Percentiles rank a stretch among this genome's conserved stretches.
Evolutionary conservation across 2,888 invertebrate species (phyloP).

Genomic region (Kuschelorhynchus macadamiae): DNA sequence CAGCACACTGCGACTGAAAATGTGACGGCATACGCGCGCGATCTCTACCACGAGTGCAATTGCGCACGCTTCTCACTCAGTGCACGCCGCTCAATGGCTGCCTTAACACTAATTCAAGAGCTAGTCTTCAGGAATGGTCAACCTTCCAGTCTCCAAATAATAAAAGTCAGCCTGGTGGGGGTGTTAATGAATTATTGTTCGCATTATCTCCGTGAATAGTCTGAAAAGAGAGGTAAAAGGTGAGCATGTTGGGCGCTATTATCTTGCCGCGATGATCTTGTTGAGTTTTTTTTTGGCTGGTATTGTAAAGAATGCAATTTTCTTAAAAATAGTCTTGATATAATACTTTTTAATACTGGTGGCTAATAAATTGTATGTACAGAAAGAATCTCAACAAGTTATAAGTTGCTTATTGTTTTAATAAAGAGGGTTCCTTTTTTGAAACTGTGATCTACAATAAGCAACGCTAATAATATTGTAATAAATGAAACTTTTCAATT

Average conservation of each 20-base stretch:
- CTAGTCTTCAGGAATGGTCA: slow-evolving; percentile 49
- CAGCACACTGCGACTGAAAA: slow-evolving; percentile 35
- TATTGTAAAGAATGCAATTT: too few species aligned
- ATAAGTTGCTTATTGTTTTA: too few species aligned
- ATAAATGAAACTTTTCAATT: too few species aligned
- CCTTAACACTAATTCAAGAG: slow-evolving; percentile 54
- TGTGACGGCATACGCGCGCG: slow-evolving; percentile 33
- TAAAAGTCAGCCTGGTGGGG: slow-evolving; percentile 44
- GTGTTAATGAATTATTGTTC: slow-evolving; percentile 46
- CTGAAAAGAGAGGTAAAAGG: slow-evolving; percentile 42
- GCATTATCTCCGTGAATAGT: slow-evolving; percentile 38
- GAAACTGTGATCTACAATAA: too few species aligned
- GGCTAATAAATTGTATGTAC: too few species aligned
- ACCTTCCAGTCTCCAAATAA: slow-evolving; percentile 54
- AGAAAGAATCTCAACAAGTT: too few species aligned
- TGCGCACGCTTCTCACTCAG: slow-evolving; percentile 35
- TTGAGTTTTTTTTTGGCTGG: too few species aligned
- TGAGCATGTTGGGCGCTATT: slow-evolving; percentile 19
- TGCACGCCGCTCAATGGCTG: slow-evolving; percentile 49
- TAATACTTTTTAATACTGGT: too few species aligned
- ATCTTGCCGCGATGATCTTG: slow-evolving; percentile 4
- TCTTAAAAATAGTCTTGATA: too few species aligned
- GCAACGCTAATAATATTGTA: too few species aligned
- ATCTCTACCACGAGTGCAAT: slow-evolving; percentile 27
- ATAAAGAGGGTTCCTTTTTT: too few species aligned